Percentiles rank a stretch among this genome's conserved stretches.
These are phyloP conservation scores for Contarinia nasturtii DNA, from an alignment of 1,140 invertebrate species.

Conservation along the genomic window DNA sequence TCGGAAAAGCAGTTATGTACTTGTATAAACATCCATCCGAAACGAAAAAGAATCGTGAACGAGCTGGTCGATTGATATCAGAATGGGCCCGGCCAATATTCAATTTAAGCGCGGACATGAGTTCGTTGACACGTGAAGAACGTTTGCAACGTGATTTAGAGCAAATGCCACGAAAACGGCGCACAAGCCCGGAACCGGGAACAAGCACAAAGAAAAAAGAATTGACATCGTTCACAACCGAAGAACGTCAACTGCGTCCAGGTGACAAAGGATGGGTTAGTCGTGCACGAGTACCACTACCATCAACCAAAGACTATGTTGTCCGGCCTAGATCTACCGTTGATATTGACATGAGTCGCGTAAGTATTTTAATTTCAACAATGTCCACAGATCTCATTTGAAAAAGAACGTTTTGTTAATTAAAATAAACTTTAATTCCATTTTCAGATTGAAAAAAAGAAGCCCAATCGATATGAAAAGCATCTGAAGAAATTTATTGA, in stretches of 20 bases:
- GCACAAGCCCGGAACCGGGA: conserved; percentile 26
- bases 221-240: conserved; percentile 4
- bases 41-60: conserved; percentile 79
- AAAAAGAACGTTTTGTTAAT: too few relatives aligned
- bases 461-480: conserved; percentile 71
- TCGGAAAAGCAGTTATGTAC: conserved; percentile 98
- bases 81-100: conserved; percentile 96
- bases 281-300: conserved; percentile 82
- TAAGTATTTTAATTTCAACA: conserved; percentile 24
- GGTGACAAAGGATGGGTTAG: conserved; percentile 91
- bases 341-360: conserved; percentile 65
- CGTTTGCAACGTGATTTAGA: conserved; percentile 79
- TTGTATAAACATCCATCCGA: conserved; percentile 97
- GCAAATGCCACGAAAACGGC: conserved; percentile 55
- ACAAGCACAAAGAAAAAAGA: conserved; percentile 10
- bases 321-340: conserved; percentile 79
- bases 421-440: conserved; percentile 14
- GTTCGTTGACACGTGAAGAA: conserved; percentile 69
- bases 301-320: conserved; percentile 94
- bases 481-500: conserved; percentile 81
- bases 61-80: conserved; percentile 81
- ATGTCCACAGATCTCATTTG: not conserved
- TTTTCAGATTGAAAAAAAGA: conserved; percentile 54
- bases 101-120: conserved; percentile 89
- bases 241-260: conserved; percentile 39